These are phyloP conservation scores for Griposia aprilina DNA, from an alignment of 2,888 invertebrate genomes.

Conservation along the genomic window DNA sequence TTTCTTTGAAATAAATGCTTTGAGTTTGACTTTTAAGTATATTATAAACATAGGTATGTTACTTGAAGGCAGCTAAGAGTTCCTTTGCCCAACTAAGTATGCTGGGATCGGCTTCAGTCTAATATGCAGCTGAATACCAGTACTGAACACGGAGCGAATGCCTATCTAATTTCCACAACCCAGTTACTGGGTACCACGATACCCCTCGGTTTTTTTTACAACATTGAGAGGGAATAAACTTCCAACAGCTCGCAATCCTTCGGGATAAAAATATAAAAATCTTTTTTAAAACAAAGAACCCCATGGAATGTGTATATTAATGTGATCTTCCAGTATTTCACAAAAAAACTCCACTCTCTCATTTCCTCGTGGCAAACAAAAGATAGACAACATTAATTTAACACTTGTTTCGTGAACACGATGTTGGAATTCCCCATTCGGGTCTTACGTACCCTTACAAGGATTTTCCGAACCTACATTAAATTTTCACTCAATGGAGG, in stretches of 20 bases:
- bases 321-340: background rate
- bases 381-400: background rate
- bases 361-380: slow-evolving; percentile 13
- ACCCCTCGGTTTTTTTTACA: no score
- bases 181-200: no score
- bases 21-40: no score
- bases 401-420: slow-evolving; percentile 24
- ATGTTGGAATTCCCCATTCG: slow-evolving; percentile 16
- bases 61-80: no score
- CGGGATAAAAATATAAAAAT: background rate
- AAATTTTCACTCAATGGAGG: slow-evolving; percentile 16
- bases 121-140: no score
- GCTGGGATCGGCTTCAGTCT: no score
- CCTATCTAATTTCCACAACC: no score
- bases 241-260: background rate
- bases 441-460: slow-evolving; percentile 16
- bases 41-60: no score
- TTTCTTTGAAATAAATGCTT: no score
- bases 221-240: no score
- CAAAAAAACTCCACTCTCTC: background rate
- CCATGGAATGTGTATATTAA: slow-evolving; percentile 23
- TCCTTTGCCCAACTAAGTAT: no score
- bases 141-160: no score
- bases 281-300: slow-evolving; percentile 15
- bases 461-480: slow-evolving; percentile 18